These are phyloP conservation scores for Pyrgus malvae DNA, from an alignment of 2,888 invertebrate genomes.

Conservation along the genomic window DNA sequence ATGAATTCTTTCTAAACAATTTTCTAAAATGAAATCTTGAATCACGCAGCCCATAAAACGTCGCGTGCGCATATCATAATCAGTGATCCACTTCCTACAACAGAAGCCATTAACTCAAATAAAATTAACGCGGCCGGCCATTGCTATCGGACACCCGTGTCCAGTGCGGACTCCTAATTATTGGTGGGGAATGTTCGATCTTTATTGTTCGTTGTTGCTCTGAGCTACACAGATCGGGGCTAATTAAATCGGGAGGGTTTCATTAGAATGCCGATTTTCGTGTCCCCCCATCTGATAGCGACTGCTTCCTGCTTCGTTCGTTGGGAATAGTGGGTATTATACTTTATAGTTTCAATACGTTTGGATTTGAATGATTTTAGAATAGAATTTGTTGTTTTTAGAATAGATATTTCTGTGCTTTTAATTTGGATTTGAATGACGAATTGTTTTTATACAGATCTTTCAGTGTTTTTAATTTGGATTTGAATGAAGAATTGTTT, in stretches of 20 bases:
- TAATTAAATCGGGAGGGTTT: constrained; percentile 69
- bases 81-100: constrained; percentile 52
- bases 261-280: constrained; percentile 75
- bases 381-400: no score
- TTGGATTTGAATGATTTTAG: no score
- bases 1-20: neutral
- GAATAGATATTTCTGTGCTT: no score
- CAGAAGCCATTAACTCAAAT: constrained; percentile 67
- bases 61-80: constrained; percentile 23
- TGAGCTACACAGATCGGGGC: constrained; percentile 59
- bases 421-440: no score
- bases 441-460: no score
- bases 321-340: constrained; percentile 15
- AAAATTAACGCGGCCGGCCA: constrained; percentile 60
- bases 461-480: no score
- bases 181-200: constrained; percentile 72
- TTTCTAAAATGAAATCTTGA: neutral
- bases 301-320: constrained; percentile 45
- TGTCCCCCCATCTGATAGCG: constrained; percentile 73
- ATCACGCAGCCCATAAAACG: constrained; percentile 1
- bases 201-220: constrained; percentile 70
- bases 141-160: constrained; percentile 60
- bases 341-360: no score
- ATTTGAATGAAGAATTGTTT: no score
- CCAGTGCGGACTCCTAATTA: constrained; percentile 77